These are phyloP conservation scores for Solenopsis invicta DNA, from an alignment of 1,140 invertebrate species.

Conservation along the genomic window DNA sequence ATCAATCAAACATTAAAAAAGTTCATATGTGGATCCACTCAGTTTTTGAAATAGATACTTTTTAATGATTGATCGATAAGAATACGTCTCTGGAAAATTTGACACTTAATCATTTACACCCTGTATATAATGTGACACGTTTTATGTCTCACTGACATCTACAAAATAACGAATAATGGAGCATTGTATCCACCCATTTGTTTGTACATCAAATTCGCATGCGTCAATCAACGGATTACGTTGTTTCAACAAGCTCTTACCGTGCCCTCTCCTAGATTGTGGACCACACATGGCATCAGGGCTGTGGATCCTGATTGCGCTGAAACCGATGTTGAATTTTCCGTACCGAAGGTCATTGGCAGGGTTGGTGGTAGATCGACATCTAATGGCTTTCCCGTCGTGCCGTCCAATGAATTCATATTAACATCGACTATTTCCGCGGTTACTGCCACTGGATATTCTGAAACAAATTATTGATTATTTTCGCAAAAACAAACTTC, in stretches of 20 bases:
- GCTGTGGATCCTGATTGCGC: constrained; percentile 94
- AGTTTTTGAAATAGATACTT: too few relatives aligned
- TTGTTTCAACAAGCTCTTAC: constrained; percentile 84
- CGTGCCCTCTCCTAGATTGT: constrained; percentile 94
- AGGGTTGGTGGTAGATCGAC: constrained; percentile 83
- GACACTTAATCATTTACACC: too few relatives aligned
- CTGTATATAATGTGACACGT: not conserved
- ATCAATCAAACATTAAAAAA: too few relatives aligned
- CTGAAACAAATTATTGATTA: constrained; percentile 69
- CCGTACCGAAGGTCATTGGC: constrained; percentile 92
- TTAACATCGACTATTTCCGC: constrained; percentile 82
- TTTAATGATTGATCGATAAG: too few relatives aligned
- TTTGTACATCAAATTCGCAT: not conserved
- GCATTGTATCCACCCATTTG: not conserved
- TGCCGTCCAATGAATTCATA: constrained; percentile 83
- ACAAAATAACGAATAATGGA: not conserved
- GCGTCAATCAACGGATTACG: constrained; percentile 10
- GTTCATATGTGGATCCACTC: too few relatives aligned
- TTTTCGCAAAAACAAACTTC: not conserved
- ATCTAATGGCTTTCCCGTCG: constrained; percentile 77
- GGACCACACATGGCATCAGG: constrained; percentile 93
- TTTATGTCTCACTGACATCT: not conserved
- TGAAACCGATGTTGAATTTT: constrained; percentile 93
- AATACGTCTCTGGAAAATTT: too few relatives aligned
- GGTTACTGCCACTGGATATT: constrained; percentile 72